A percentile compares a stretch with the other conserved stretches of the same genome.
Evolutionary conservation across 2,797 vertebrate species (phyloP).

Genomic region (Synanceia verrucosa): DNA sequence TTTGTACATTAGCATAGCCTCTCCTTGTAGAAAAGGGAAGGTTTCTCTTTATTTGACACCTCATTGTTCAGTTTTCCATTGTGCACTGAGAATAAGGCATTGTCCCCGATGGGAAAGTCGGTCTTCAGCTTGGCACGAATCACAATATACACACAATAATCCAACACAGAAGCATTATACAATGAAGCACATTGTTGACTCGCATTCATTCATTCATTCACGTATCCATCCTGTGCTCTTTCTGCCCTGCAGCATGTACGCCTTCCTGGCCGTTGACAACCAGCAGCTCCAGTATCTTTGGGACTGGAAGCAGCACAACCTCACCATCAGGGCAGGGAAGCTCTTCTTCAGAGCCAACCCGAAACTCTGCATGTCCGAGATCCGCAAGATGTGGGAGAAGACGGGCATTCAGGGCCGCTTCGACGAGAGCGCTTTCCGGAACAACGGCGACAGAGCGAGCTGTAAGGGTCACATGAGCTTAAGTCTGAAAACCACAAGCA

Average conservation of each 20-base stretch:
- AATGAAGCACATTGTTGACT: background rate
- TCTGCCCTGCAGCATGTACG: constrained; percentile 84
- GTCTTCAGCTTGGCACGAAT: constrained; percentile 4
- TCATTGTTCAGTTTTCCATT: constrained; percentile 6
- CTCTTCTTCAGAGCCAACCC: constrained; percentile 95
- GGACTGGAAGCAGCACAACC: constrained; percentile 98
- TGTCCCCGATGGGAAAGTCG: constrained; percentile 1
- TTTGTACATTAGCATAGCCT: constrained; percentile 13
- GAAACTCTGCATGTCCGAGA: constrained; percentile 95
- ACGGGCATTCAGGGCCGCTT: constrained; percentile 89
- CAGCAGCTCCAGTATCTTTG: constrained; percentile 96
- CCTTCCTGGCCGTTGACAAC: constrained; percentile 95
- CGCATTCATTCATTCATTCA: no score
- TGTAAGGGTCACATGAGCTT: constrained; percentile 84
- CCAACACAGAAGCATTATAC: background rate
- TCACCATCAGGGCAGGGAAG: constrained; percentile 92
- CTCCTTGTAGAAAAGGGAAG: constrained; percentile 1
- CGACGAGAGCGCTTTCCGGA: constrained; percentile 88
- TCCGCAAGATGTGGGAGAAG: constrained; percentile 94
- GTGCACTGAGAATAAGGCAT: constrained; percentile 13
- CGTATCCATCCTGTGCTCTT: constrained; percentile 1
- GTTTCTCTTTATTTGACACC: background rate
- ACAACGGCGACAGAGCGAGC: constrained; percentile 95
- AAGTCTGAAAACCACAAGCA: constrained; percentile 24
- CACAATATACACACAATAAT: constrained; percentile 8